Evolutionary conservation across 2,113 vertebrate genomes (phyloP).

Genomic region (Caracal caracal): DNA sequence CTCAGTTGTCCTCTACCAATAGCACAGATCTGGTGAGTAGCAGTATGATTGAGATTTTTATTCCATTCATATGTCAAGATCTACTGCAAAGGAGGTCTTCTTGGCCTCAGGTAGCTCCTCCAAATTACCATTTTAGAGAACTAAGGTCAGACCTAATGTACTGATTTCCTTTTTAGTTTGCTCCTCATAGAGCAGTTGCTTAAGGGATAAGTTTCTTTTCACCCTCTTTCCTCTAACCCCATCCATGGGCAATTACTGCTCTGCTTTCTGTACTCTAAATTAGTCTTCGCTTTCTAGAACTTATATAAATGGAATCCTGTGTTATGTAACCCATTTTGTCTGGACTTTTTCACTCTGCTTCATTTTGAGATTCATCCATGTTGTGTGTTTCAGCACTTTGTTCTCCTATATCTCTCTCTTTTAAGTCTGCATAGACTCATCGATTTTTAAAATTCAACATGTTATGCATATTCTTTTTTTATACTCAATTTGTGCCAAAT

Average conservation of each 20-base stretch:
- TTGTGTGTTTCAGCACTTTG: not conserved
- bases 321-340: not conserved
- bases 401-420: not conserved
- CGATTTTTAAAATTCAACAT: not conserved
- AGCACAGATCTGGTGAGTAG: slow-evolving; percentile 66
- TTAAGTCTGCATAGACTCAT: not conserved
- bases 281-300: not conserved
- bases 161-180: not conserved
- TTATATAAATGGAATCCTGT: not conserved
- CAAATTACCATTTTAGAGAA: not conserved
- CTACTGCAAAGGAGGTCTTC: slow-evolving; percentile 39
- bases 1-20: slow-evolving; percentile 61
- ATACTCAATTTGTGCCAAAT: not conserved
- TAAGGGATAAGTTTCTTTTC: not conserved
- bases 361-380: not conserved
- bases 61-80: slow-evolving; percentile 10
- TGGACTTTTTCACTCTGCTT: not conserved
- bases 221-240: not conserved
- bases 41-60: slow-evolving; percentile 53
- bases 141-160: not conserved
- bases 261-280: not conserved
- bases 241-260: not conserved
- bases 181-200: not conserved
- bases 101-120: not conserved
- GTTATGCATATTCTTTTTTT: not conserved